Base-by-base conservation (phyloP, 2,888 invertebrate species). In the Allacma fusca region DNA sequence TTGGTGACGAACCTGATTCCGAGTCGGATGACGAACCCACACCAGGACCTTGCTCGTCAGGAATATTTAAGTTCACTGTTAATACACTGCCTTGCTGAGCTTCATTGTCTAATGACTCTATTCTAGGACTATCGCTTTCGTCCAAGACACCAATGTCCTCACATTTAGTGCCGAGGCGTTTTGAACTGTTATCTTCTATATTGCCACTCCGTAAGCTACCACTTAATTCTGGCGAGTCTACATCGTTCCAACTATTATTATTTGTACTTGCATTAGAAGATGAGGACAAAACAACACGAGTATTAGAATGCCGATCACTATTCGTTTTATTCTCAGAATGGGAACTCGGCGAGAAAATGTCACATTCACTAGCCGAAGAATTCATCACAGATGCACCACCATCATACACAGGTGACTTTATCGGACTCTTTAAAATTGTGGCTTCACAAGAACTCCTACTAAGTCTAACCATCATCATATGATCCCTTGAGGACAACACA, bases 1-100 rank as follows among this genome's bases (percentile, higher is more conserved):
- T 1, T 84, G 92, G 92, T 78, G 91, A 91, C 50, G 91, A 90
- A 1, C 90, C 91, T 23, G 89, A 88, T 80, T 91, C 91, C 75
- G 92, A 92, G 85, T 92, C 92, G 77, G 91, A 91, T 67, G 91
- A 91, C 85, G 92, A 92, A 24, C 93, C 93, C 1, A 93, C 89
- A 4, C 76, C 78, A 1, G 93, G 89, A 9, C 76, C 78, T 74
- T 75, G 68, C n/a, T 81, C 80, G 26, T 80, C 80, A 16, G 62
- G 28, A 28, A 34, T 23, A 43, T 70, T 59, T 16, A 1, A 23
- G 21, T 64, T 24, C 24, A 43, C 29, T 21, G 23, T 62, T 34
- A 62, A 34, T 40, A 64, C 40, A 28, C 28, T 74, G 24, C 34
- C 21, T 44, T 65, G 34, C 13, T 19, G 64, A 23, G 21, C n/a